Evolutionary conservation across 2,888 invertebrate genomes (phyloP).

Genomic region (Galeopsomyia nigrocyanea): DNA sequence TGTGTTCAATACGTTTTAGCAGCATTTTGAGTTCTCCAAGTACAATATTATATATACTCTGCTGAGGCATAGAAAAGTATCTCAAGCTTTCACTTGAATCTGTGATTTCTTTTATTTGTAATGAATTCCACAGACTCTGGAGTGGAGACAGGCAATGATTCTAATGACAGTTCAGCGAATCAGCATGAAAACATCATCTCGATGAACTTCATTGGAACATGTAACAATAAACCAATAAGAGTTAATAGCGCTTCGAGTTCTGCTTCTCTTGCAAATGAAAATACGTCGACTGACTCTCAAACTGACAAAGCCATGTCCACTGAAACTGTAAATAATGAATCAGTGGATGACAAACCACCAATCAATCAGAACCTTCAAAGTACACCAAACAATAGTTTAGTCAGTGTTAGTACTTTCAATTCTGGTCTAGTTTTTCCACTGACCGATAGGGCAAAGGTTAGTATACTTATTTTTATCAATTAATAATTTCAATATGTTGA

Average conservation of each 20-base stretch:
- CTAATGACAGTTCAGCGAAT: conserved; percentile 72
- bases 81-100: conserved; percentile 13
- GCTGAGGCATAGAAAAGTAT: no score
- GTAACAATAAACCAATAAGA: conserved; percentile 2
- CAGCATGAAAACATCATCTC: conserved; percentile 49
- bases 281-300: neutral
- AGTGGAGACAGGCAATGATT: conserved; percentile 81
- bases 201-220: conserved; percentile 13
- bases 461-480: neutral
- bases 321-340: conserved; percentile 14
- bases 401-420: conserved; percentile 19
- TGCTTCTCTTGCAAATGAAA: conserved; percentile 9
- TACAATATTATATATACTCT: no score
- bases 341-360: conserved; percentile 3
- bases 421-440: conserved; percentile 14
- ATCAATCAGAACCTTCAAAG: conserved; percentile 14
- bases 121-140: conserved; percentile 77
- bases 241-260: conserved; percentile 11
- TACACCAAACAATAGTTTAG: conserved; percentile 32
- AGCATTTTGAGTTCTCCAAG: no score
- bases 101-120: neutral
- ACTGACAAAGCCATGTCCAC: neutral
- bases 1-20: no score
- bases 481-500: no score
- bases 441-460: conserved; percentile 24